These are phyloP conservation scores for Drosophila kepulauana DNA, from an alignment of 1,140 invertebrate genomes.

Conservation along the genomic window DNA sequence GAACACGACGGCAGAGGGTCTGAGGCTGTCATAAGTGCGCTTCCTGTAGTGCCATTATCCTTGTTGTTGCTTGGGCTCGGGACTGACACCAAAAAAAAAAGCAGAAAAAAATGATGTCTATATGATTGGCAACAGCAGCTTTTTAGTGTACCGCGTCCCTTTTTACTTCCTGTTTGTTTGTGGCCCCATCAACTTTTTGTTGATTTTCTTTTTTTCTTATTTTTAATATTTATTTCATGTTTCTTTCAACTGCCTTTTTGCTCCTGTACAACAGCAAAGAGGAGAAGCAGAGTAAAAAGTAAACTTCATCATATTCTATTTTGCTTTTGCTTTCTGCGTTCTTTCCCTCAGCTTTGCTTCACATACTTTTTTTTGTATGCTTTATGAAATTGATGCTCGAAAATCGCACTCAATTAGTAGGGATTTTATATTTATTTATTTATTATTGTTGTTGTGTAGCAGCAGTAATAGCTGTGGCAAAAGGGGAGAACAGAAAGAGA, in stretches of 20 bases:
- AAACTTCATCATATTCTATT: constrained; percentile 71
- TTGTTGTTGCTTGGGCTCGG: constrained; percentile 46
- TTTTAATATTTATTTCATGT: constrained; percentile 70
- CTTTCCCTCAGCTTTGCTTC: constrained; percentile 13
- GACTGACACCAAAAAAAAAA: constrained; percentile 49
- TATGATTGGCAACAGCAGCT: constrained; percentile 81
- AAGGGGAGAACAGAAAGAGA: background rate
- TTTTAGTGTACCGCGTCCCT: constrained; percentile 69
- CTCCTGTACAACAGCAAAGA: constrained; percentile 7
- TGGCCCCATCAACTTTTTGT: constrained; percentile 51
- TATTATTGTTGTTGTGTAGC: constrained; percentile 53
- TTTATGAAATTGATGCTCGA: constrained; percentile 82
- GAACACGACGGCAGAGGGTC: background rate
- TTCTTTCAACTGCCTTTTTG: constrained; percentile 48
- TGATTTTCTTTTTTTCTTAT: constrained; percentile 57
- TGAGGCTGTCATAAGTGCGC: constrained; percentile 45
- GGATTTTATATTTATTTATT: constrained; percentile 81
- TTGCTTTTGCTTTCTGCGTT: constrained; percentile 45
- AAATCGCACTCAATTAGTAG: constrained; percentile 81
- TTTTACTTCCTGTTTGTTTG: constrained; percentile 50
- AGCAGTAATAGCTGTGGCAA: constrained; percentile 21
- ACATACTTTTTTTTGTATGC: constrained; percentile 51
- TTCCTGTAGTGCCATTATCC: constrained; percentile 57
- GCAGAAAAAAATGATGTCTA: constrained; percentile 48
- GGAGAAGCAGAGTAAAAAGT: constrained; percentile 42